phyloP scores from a whole-genome alignment of 1,140 invertebrate genomes.

The Aethina tumida region DNA sequence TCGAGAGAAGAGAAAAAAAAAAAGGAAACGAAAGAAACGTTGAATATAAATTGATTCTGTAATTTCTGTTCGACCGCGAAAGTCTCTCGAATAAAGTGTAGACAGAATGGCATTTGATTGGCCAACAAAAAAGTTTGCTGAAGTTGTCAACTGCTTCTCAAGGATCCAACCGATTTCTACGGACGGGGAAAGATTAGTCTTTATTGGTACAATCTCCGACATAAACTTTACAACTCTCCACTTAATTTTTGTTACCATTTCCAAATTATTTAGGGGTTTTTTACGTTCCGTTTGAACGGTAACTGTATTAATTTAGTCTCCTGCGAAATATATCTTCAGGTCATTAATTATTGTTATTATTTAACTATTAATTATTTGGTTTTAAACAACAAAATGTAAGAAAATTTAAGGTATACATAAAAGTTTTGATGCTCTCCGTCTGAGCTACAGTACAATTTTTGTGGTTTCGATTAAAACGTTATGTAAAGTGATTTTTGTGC shows the following conservation, averaged over 20 bases:
- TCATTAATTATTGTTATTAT: too few relatives aligned
- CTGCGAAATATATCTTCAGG: too few relatives aligned
- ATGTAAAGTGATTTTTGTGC: background rate
- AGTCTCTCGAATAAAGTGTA: slow-evolving; percentile 28
- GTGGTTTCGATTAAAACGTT: background rate
- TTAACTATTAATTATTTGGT: too few relatives aligned
- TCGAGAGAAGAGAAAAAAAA: too few relatives aligned
- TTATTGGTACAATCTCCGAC: slow-evolving; percentile 14
- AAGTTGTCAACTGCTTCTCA: slow-evolving; percentile 29
- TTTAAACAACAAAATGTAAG: too few relatives aligned
- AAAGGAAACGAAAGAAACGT: slow-evolving; percentile 17
- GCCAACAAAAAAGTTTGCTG: slow-evolving; percentile 34
- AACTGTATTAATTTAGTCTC: too few relatives aligned
- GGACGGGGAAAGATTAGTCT: slow-evolving; percentile 15
- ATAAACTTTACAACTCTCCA: slow-evolving; percentile 4
- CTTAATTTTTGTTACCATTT: too few relatives aligned
- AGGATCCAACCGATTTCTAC: slow-evolving; percentile 12
- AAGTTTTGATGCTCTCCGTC: too few relatives aligned
- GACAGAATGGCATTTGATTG: slow-evolving; percentile 33
- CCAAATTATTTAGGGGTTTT: too few relatives aligned
- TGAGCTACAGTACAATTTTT: background rate
- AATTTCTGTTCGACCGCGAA: slow-evolving; percentile 21
- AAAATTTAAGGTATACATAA: too few relatives aligned
- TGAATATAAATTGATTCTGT: slow-evolving; percentile 24
- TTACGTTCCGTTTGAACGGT: too few relatives aligned